Conservation (phyloP, 1,140 invertebrate species). For the Sinella curviseta region DNA sequence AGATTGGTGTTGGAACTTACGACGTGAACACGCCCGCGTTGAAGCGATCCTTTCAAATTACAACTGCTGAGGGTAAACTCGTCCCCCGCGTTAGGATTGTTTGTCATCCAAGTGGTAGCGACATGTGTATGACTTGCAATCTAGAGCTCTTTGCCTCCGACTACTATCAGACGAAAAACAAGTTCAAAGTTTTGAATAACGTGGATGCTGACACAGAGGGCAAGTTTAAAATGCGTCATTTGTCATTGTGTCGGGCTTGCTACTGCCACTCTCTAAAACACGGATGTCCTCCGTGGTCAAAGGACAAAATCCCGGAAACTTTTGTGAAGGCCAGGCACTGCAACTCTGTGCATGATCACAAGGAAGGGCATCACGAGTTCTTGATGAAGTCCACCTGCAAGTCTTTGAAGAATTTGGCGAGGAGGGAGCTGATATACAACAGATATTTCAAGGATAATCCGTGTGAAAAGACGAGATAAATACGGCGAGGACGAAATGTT, state of each 20-base stretch:
- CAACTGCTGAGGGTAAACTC: not conserved
- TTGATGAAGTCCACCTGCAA: not conserved
- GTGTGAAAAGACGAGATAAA: not conserved
- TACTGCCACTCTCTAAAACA: not conserved
- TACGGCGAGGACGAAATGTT: too few relatives aligned
- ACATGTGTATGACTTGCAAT: not conserved
- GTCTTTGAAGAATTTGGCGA: not conserved
- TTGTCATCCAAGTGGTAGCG: not conserved
- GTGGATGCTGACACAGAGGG: not conserved
- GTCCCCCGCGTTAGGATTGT: not conserved
- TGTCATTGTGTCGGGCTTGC: not conserved
- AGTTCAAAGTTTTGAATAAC: not conserved
- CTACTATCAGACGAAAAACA: slow-evolving; percentile 5
- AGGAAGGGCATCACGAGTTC: not conserved
- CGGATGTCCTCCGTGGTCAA: not conserved
- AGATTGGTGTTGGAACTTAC: not conserved
- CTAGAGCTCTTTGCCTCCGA: not conserved
- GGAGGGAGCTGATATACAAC: not conserved
- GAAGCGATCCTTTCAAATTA: not conserved
- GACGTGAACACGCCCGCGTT: not conserved
- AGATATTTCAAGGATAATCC: slow-evolving; percentile 11
- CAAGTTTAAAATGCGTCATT: not conserved
- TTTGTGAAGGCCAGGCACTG: slow-evolving; percentile 7
- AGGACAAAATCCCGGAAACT: not conserved
- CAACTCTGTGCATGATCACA: slow-evolving; percentile 12